Evolutionary conservation across 1,140 invertebrate genomes (phyloP).

Genomic region (Sitophilus oryzae): DNA sequence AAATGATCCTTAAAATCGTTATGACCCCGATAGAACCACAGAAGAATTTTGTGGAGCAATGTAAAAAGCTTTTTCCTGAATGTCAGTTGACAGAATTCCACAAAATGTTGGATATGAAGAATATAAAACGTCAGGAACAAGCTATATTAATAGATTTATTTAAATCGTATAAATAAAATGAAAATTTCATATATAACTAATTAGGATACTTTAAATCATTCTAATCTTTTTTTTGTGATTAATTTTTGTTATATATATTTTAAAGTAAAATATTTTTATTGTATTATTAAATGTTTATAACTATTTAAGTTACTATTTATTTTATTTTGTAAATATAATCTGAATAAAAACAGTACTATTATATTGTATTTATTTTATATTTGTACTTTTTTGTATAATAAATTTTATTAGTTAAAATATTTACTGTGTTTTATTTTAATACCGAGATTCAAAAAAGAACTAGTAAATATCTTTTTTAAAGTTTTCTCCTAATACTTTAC

Average conservation of each 20-base stretch:
- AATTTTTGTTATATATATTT: neutral
- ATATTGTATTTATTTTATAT: too few species aligned
- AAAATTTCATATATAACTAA: too few species aligned
- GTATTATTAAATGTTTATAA: neutral
- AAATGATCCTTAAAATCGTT: constrained; percentile 97
- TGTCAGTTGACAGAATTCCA: constrained; percentile 87
- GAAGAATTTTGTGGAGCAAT: constrained; percentile 85
- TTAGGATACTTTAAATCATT: neutral
- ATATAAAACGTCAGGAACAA: constrained; percentile 49
- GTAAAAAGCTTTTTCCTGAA: constrained; percentile 84
- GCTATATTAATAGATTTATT: constrained; percentile 38
- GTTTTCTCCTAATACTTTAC: too few species aligned
- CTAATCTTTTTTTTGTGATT: neutral
- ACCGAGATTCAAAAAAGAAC: too few species aligned
- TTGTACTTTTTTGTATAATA: too few species aligned
- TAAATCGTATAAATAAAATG: constrained; percentile 15
- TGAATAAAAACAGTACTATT: too few species aligned
- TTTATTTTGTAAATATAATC: too few species aligned
- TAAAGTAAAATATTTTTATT: neutral
- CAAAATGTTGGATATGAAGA: constrained; percentile 97
- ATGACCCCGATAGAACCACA: constrained; percentile 90
- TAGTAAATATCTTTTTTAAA: too few species aligned
- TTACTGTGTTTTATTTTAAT: too few species aligned
- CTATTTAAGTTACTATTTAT: too few species aligned
- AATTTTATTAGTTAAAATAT: too few species aligned